Conservation (phyloP, 2,797 vertebrate genomes). For the Leontocebus nigricollis region DNA sequence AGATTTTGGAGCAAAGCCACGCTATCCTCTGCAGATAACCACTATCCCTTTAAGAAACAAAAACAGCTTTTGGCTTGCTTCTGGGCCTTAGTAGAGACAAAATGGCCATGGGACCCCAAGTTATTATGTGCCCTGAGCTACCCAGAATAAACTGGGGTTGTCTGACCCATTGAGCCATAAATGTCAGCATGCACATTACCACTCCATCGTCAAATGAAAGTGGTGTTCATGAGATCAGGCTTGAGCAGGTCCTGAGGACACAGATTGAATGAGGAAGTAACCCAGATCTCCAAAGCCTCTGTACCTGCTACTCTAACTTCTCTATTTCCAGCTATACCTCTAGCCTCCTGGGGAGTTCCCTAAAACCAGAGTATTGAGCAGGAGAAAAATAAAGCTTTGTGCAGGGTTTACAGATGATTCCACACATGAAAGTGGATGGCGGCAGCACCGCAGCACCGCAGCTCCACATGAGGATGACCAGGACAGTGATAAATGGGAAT, state of each 20-base stretch:
- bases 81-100: neutral
- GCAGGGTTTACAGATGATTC: neutral
- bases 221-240: neutral
- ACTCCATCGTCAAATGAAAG: neutral
- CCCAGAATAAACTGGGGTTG: neutral
- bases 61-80: neutral
- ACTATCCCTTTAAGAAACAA: neutral
- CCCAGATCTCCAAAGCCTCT: neutral
- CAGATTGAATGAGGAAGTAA: neutral
- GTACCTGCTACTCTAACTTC: neutral
- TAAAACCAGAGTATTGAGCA: neutral
- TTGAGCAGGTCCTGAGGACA: neutral
- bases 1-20: neutral
- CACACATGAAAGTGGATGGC: neutral
- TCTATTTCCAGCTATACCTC: neutral
- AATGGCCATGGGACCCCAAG: neutral
- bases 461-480: neutral
- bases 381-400: neutral
- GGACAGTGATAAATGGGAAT: neutral
- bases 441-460: neutral
- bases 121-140: neutral
- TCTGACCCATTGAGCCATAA: neutral
- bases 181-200: neutral
- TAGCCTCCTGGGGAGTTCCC: neutral
- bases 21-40: neutral